Percentiles rank a stretch among this genome's conserved stretches.
Evolutionary conservation across 30 jellyfish, hydroid and myxozoan genomes (phyloP).

Genomic region (Mastigias papua): DNA sequence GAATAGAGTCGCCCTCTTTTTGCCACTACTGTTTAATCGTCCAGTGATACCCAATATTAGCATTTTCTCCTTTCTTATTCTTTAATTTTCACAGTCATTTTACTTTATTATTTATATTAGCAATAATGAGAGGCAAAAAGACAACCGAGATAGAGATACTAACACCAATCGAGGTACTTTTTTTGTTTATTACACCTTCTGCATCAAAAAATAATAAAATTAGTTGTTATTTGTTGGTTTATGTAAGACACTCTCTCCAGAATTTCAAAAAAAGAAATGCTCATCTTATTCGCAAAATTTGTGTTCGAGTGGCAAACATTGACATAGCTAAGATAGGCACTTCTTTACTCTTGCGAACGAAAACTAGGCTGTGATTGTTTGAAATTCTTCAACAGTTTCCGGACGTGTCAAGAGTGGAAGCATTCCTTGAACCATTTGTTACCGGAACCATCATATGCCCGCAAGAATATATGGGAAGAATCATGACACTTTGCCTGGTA

Average conservation of each 20-base stretch:
- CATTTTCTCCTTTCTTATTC: not conserved
- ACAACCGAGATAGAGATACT: slow-evolving; percentile 55
- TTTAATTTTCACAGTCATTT: not conserved
- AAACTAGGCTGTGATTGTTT: not conserved
- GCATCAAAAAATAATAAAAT: too few relatives aligned
- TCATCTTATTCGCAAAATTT: too few relatives aligned
- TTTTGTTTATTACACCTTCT: not conserved
- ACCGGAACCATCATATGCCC: slow-evolving; percentile 95
- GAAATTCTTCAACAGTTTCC: slow-evolving; percentile 78
- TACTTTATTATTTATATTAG: slow-evolving; percentile 35
- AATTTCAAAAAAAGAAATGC: too few relatives aligned
- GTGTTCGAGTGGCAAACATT: too few relatives aligned
- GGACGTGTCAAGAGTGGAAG: slow-evolving; percentile 40
- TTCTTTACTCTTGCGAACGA: too few relatives aligned
- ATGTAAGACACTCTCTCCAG: too few relatives aligned
- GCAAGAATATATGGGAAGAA: slow-evolving; percentile 88
- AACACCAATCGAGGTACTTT: slow-evolving; percentile 79
- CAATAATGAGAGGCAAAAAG: slow-evolving; percentile 54
- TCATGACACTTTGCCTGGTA: slow-evolving; percentile 81
- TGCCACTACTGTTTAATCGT: too few relatives aligned
- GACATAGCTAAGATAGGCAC: too few relatives aligned
- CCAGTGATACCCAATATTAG: not conserved
- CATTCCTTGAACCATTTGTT: slow-evolving; percentile 84
- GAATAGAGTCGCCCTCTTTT: too few relatives aligned
- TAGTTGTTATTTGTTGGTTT: too few relatives aligned